phyloP scores from a whole-genome alignment of 2,797 vertebrate species.

The Spea hammondii region DNA sequence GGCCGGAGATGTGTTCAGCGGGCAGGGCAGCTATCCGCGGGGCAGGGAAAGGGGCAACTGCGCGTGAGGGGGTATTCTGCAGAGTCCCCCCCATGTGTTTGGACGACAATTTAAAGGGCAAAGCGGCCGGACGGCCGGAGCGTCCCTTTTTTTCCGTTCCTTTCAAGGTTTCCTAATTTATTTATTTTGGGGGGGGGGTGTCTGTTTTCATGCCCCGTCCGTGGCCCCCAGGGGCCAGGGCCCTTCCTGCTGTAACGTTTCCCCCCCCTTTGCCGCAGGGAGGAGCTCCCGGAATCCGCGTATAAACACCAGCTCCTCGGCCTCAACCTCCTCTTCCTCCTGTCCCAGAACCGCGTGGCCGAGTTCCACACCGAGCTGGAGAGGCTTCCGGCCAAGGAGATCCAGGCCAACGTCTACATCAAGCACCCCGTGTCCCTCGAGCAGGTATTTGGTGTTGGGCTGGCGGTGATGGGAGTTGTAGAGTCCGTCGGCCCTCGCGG shows the following conservation, averaged over 20 bases:
- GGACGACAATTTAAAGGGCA: no score
- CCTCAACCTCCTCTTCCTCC: constrained; percentile 91
- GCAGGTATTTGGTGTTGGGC: constrained; percentile 69
- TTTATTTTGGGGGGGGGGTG: background rate
- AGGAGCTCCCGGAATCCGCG: constrained; percentile 85
- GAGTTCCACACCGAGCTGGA: constrained; percentile 96
- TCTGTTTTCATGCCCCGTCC: no score
- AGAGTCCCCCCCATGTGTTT: no score
- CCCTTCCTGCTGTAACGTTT: background rate
- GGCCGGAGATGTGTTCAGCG: no score
- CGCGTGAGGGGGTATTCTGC: no score
- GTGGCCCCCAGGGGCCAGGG: background rate
- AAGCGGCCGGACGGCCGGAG: no score
- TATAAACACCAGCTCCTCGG: constrained; percentile 92
- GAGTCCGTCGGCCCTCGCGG: background rate
- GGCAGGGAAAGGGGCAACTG: no score
- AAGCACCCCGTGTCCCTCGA: constrained; percentile 90
- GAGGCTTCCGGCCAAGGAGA: constrained; percentile 83
- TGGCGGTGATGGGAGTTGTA: background rate
- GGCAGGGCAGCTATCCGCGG: no score
- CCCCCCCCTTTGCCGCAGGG: constrained; percentile 62
- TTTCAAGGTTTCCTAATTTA: background rate
- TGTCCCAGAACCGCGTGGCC: constrained; percentile 93
- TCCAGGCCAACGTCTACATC: constrained; percentile 93
- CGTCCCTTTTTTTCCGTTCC: no score